phyloP scores from a whole-genome alignment of 2,888 invertebrate genomes.

The Leistus spinibarbis region DNA sequence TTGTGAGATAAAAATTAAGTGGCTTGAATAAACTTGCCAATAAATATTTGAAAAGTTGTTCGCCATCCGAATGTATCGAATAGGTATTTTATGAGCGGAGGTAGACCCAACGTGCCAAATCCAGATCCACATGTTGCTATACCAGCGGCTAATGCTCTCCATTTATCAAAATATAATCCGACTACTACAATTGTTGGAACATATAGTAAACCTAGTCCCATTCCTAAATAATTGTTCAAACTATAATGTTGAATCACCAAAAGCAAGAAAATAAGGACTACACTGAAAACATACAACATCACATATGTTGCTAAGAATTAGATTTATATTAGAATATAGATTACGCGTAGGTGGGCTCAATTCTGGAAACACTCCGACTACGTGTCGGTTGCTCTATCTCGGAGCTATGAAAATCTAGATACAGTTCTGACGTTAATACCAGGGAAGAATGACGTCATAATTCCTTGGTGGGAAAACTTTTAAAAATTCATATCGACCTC shows the following conservation, averaged over 20 bases:
- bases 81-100: conserved; percentile 61
- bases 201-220: conserved; percentile 73
- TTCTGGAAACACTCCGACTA: too few species aligned
- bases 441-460: too few species aligned
- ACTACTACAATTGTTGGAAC: conserved; percentile 73
- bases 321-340: too few species aligned
- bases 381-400: too few species aligned
- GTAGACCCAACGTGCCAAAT: conserved; percentile 67
- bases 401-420: too few species aligned
- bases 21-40: conserved; percentile 44
- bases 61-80: conserved; percentile 64
- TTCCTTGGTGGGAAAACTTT: too few species aligned
- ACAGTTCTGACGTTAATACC: too few species aligned
- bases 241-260: not conserved
- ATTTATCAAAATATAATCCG: conserved; percentile 77
- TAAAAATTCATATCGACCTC: too few species aligned
- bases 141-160: conserved; percentile 75
- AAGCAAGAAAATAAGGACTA: too few species aligned
- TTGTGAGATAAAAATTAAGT: not conserved
- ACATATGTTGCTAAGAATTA: too few species aligned
- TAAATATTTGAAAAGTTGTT: conserved; percentile 62
- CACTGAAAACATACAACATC: too few species aligned
- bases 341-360: too few species aligned
- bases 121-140: conserved; percentile 77
- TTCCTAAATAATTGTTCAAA: conserved; percentile 51